Conservation (phyloP, 2,888 invertebrate species). For the Melanchra persicariae region DNA sequence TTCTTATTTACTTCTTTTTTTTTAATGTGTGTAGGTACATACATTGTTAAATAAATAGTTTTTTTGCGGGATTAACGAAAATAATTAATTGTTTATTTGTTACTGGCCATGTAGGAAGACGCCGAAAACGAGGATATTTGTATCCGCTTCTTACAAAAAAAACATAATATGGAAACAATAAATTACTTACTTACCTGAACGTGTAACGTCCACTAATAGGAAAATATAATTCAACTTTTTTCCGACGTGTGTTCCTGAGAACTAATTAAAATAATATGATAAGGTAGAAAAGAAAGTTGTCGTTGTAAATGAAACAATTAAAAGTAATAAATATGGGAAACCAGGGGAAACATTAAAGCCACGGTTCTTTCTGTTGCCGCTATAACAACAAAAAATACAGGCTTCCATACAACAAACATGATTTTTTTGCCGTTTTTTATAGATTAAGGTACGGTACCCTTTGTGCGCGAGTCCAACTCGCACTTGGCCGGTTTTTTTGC, state of each 20-base stretch:
- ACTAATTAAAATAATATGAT: not conserved
- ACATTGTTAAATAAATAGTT: too few species aligned
- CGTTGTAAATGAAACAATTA: not conserved
- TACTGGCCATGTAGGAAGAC: not conserved
- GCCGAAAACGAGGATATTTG: not conserved
- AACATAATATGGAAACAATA: not conserved
- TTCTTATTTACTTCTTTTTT: too few species aligned
- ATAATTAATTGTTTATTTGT: not conserved
- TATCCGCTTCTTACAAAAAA: not conserved
- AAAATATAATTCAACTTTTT: slow-evolving; percentile 2
- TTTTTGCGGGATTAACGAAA: not conserved
- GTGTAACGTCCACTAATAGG: not conserved
- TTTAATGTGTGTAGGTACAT: too few species aligned
- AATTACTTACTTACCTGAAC: not conserved
- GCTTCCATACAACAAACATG: too few species aligned
- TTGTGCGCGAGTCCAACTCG: too few species aligned
- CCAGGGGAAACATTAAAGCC: not conserved
- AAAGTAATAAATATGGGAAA: slow-evolving; percentile 2
- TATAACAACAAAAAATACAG: too few species aligned
- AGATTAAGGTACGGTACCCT: too few species aligned
- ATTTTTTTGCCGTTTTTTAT: too few species aligned
- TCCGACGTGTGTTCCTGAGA: not conserved
- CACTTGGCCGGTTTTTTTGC: too few species aligned
- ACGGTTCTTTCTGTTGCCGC: not conserved
- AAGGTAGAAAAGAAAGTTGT: slow-evolving; percentile 5